Evolutionary conservation across 2,113 vertebrate genomes (phyloP), one percentile per base, ranked within the genome.

Genomic region (Marcusenius ussheri): DNA sequence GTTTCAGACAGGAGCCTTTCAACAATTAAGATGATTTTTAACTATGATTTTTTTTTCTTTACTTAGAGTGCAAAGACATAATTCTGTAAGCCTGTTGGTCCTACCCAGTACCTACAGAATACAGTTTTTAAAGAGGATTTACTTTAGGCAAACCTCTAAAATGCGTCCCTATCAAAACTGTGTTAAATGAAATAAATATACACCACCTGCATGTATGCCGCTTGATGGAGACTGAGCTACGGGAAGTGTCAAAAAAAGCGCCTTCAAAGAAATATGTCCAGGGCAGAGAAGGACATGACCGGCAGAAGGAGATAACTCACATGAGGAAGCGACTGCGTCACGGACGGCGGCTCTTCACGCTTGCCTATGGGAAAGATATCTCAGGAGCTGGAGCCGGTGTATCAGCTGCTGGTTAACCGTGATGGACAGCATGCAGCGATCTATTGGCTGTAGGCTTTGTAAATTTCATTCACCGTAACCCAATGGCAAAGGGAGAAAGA

Each of bases 401-500:
- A 70, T 51, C 46, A 31, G 91, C 92, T 90, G 89, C 93, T 94
- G 93, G 92, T 95, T 95, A 95, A 94, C 93, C 94, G 96, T 90
- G 96, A 97, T 96, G 96, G 95, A 95, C 94, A 95, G 95, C 91
- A 95, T 95, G 96, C 96, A 90, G 95, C 93, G 95, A 95, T 93
- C 96, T 88, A 98, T 98, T 98, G 97, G 97, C 95, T 98, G 96
- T 94, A 58, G 96, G 96, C 95, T 97, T 93, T 92, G 96, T 94
- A 97, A 96, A 97, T 97, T 97, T 95, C 95, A 96, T 95, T 95
- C 95, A 91, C 94, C 95, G 94, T 97, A 94, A 96, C 95, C 97
- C 98, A 98, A 98, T 98, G 91, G 96, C 95, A 94, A 95, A 89
- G 42, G 88, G 91, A 89, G 94, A 89, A 90, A 66, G 91, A 91